phyloP scores from a whole-genome alignment of 2,888 invertebrate genomes.

The Oligia latruncula region DNA sequence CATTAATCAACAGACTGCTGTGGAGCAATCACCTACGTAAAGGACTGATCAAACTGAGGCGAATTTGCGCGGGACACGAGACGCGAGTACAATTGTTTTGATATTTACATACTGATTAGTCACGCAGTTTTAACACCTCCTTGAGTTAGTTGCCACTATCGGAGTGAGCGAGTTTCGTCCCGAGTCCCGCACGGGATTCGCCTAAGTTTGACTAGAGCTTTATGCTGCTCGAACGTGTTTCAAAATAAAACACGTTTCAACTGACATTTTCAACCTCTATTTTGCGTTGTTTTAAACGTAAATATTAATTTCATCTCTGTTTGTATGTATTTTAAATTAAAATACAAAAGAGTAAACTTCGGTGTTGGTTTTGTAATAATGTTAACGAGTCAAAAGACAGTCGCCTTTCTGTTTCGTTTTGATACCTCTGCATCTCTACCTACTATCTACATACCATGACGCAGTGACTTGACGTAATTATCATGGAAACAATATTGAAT shows the following conservation, averaged over 20 bases:
- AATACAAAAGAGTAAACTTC: neutral
- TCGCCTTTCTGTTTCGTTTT: neutral
- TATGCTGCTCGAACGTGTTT: slow-evolving; percentile 1
- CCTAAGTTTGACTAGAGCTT: neutral
- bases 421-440: too few relatives aligned
- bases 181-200: too few relatives aligned
- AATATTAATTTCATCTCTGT: neutral
- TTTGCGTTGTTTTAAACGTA: neutral
- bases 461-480: neutral
- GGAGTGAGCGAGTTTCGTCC: neutral
- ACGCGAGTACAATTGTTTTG: neutral
- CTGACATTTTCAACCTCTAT: neutral
- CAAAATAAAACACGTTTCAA: neutral
- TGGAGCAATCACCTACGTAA: neutral
- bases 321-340: neutral
- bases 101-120: neutral
- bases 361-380: neutral
- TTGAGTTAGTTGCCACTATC: neutral
- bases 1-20: slow-evolving; percentile 7
- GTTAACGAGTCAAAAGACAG: neutral
- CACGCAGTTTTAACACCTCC: neutral
- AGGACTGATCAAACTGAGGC: neutral
- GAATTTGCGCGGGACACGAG: neutral
- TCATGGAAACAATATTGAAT: neutral
- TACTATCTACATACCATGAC: neutral